Evolutionary conservation across 2,113 vertebrate genomes (phyloP), one percentile per base, ranked within the genome.

Genomic region (Ancistrus triradiatus): DNA sequence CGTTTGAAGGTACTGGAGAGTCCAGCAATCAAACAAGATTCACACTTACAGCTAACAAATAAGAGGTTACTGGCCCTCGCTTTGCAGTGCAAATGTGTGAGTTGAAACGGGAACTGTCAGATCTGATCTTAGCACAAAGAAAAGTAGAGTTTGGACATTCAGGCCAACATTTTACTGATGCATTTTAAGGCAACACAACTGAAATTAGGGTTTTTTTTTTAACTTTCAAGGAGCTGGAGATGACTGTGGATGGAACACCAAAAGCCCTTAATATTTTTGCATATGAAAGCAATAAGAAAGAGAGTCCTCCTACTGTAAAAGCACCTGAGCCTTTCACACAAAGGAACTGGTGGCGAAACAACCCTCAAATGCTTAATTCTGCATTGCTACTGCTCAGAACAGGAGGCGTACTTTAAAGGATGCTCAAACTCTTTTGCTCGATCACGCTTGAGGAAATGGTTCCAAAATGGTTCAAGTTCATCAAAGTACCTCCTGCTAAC

Each of bases 151-250:
- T 15, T 18, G 70, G 73, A 51, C 77, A 73, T 31, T 76, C 74
- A 61, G 70, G 48, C 40, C 55, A 59, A 8, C 67, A 68, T 63
- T 81, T 77, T 80, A 77, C 83, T 84, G 87, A 91, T 83, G 86
- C 87, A 85, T 68, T 47, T 84, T 94, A 97, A 97, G 93, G 93
- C 94, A 97, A 95, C 84, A 73, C 84, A 95, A 95, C 90, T 90
- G 89, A 93, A 91, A 90, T 76, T 44, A 74, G 80, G 79, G 76
- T 80, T 66, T 72, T 15, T 7, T 6, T 37, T 46, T 55, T 74
- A 63, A 80, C 80, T 81, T 84, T 86, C 62, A 22, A 62, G 46
- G 78, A 81, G 82, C 77, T 83, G 75, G 55, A 67, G 83, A 80
- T 84, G 85, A 87, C 90, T 94, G 93, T 95, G 93, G 92, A 95